phyloP scores from a whole-genome alignment of 2,113 vertebrate species.

The Thymallus thymallus region DNA sequence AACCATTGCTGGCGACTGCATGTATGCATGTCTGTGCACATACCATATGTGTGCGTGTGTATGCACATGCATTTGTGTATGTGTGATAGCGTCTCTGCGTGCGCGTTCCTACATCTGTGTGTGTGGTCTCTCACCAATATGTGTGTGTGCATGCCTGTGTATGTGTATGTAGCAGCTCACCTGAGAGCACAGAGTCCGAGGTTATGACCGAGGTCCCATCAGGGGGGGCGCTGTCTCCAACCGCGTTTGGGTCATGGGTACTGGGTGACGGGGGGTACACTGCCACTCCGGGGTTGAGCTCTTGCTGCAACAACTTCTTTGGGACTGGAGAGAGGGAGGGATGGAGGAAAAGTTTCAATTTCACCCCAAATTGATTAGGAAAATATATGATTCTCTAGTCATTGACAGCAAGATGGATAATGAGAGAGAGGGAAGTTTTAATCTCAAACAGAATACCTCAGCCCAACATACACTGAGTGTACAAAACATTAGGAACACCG shows the following conservation, averaged over 20 bases:
- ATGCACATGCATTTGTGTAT: too few relatives aligned
- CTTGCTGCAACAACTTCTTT: constrained; percentile 85
- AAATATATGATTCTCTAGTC: too few relatives aligned
- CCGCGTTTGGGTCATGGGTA: constrained; percentile 80
- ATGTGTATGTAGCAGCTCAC: constrained; percentile 56
- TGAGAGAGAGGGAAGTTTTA: neutral
- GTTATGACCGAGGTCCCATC: constrained; percentile 76
- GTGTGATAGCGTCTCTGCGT: too few relatives aligned
- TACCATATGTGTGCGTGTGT: too few relatives aligned
- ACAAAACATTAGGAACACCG: too few relatives aligned
- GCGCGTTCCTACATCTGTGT: too few relatives aligned
- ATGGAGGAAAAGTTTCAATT: constrained; percentile 2
- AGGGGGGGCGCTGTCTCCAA: constrained; percentile 79
- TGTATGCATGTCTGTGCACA: too few relatives aligned
- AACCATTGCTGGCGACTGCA: too few relatives aligned
- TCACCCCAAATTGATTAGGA: too few relatives aligned
- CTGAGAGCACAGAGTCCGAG: constrained; percentile 69
- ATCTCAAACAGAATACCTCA: too few relatives aligned
- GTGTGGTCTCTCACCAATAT: too few relatives aligned
- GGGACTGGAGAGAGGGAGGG: constrained; percentile 73
- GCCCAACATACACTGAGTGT: too few relatives aligned
- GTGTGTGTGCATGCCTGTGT: neutral
- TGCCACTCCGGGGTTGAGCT: constrained; percentile 72
- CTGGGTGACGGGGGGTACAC: constrained; percentile 66
- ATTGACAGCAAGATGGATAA: neutral